Evolutionary conservation across 2,797 vertebrate genomes (phyloP), one percentile per base, ranked within the genome.

Genomic region (Psittacula derbiana): DNA sequence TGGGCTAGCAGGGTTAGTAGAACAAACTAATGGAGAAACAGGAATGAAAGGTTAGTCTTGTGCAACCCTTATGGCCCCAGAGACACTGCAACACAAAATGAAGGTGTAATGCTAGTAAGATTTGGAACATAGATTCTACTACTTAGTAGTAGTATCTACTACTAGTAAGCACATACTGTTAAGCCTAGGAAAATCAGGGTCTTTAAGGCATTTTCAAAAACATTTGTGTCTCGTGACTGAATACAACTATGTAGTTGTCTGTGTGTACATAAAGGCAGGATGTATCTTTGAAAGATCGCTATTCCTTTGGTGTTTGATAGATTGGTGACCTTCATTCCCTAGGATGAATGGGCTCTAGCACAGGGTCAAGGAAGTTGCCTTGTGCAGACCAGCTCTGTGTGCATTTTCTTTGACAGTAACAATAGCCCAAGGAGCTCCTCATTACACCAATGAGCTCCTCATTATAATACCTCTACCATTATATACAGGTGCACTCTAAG

Each of bases 21-120:
- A 93, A 58, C 33, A 90, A 94, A 76, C n/a, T 44, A 11, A n/a
- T 70, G 70, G 80, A 94, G 55, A 81, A 90, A 79, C 50, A 62
- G 36, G 65, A 88, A 79, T 41, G 53, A 86, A 92, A 88, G 55
- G 55, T 88, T 88, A 44, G 11, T 24, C 40, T 90, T 94, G 50
- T 90, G 80, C 78, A 94, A 82, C 31, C 62, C 20, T 49, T 31
- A 16, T 13, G 64, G 49, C n/a, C 16, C 11, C 53, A n/a, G 33
- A 80, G 31, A 79, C 21, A 33, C 11, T 91, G 65, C 2, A 1
- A 67, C 20, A 55, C 23, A 43, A 83, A 91, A 80, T 40, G 10
- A 74, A 65, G 61, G 6, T 20, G 47, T 60, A 86, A 40, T 0
- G 0, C 30, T 55, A 33, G 12, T 49, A 78, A 64, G 67, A 81